Percentiles rank a stretch among this genome's conserved stretches.
Evolutionary conservation across 2,888 invertebrate genomes (phyloP).

Genomic region (Mamestra brassicae): DNA sequence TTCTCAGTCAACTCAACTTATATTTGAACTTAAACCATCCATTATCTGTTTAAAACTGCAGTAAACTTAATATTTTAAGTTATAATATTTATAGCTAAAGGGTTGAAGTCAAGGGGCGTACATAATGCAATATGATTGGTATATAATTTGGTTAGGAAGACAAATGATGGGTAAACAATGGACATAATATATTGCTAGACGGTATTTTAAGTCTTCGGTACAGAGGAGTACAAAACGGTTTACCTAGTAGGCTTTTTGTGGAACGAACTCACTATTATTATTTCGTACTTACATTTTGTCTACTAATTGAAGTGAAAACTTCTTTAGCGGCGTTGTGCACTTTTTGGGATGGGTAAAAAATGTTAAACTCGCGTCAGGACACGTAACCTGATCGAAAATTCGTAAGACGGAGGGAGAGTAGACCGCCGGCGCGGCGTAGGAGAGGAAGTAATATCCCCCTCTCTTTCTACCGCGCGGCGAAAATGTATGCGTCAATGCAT

Average conservation of each 20-base stretch:
- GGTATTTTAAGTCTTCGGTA: slow-evolving; percentile 63
- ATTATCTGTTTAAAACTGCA: slow-evolving; percentile 14
- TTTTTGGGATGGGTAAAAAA: no score
- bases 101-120: slow-evolving; percentile 17
- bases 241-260: not conserved
- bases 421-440: no score
- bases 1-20: not conserved
- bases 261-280: not conserved
- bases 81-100: slow-evolving; percentile 2
- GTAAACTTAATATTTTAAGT: not conserved
- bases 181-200: slow-evolving; percentile 64
- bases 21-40: not conserved
- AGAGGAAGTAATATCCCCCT: no score
- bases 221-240: slow-evolving; percentile 55
- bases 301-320: no score
- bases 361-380: no score
- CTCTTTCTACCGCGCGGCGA: no score
- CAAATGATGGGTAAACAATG: slow-evolving; percentile 76
- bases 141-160: slow-evolving; percentile 64
- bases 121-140: slow-evolving; percentile 42
- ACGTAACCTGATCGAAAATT: no score
- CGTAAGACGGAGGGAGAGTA: no score
- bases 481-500: no score
- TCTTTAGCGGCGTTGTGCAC: no score
- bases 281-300: no score